Evolutionary conservation across 1,140 invertebrate genomes (phyloP), one percentile per base, ranked within the genome.

Genomic region (Diplogasteroides magnus): DNA sequence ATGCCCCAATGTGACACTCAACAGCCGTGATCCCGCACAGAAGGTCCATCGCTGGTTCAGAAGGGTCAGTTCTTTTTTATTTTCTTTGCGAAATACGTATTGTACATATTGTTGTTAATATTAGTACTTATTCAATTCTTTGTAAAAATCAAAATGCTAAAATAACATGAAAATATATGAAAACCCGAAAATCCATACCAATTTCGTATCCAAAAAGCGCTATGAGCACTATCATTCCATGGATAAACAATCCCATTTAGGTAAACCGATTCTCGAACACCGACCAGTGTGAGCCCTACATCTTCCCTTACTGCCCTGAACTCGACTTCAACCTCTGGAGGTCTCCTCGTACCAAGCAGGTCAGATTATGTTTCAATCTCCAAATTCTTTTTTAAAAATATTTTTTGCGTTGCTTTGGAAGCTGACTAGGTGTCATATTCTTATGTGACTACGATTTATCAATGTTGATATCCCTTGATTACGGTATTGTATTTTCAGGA

Each of bases 41-140:
- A 83, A 82, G 73, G 80, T 82, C 25, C 80, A 82, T 61, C 81
- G 80, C 11, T 82, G 80, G 80, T 82, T 82, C 77, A 69, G 80
- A 70, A 68, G 80, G 60, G 78, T 81, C 61, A 74, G 64, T 26
- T 37, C n/a, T n/a, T n/a, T n/a, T n/a, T n/a, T n/a, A n/a, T 74
- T 59, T 73, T 23, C 2, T 66, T 14, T 59, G 2, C 48, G 19
- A 72, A 72, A 48, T 57, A 31, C 26, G 23, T n/a, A 13, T 69
- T 63, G 27, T n/a, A 23, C 61, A 56, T 55, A n/a, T n/a, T n/a
- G n/a, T n/a, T n/a, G n/a, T n/a, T n/a, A 64, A n/a, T 64, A 23
- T 11, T 23, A 55, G 11, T 15, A 55, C 6, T 23, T 15, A n/a
- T 67, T 29, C 65, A 6, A 26, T 13, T 14, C 14, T 31, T 62